Evolutionary conservation across 1,140 invertebrate genomes (phyloP).

Genomic region (silkworm (Bombyx mori)): ASM3026992v2 NC_085129.1:15826501-15827000

Average conservation of each 20-base stretch:
- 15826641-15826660: neutral
- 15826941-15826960: slow-evolving; percentile 43
- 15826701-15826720: slow-evolving; percentile 43
- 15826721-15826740: slow-evolving; percentile 51
- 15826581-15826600: no score
- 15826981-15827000: slow-evolving; percentile 42
- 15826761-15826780: neutral
- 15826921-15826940: slow-evolving; percentile 14
- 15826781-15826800: neutral
- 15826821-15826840: neutral
- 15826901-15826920: neutral
- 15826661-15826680: slow-evolving; percentile 4
- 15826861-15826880: slow-evolving; percentile 7
- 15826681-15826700: slow-evolving; percentile 23
- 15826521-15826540: no score
- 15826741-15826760: slow-evolving; percentile 13
- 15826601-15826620: no score
- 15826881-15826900: neutral
- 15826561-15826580: no score
- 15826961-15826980: slow-evolving; percentile 54
- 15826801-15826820: neutral
- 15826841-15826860: slow-evolving; percentile 6
- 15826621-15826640: neutral
- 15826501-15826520: no score
- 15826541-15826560: no score